These are phyloP conservation scores for Etheostoma spectabile DNA, from an alignment of 2,113 vertebrate genomes.

Conservation along the genomic window DNA sequence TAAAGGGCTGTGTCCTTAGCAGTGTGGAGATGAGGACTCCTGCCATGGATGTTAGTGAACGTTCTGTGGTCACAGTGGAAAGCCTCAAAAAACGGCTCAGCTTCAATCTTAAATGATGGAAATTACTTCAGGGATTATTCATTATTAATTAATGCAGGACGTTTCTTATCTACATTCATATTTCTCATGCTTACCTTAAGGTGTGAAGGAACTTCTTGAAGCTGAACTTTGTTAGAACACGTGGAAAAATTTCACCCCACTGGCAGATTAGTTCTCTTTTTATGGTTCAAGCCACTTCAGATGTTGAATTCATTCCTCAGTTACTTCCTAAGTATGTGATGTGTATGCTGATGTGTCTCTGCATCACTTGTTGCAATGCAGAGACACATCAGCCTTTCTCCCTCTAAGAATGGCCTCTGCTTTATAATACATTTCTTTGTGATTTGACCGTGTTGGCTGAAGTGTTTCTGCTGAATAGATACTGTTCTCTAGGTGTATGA, in stretches of 20 bases:
- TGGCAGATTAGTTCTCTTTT: constrained; percentile 16
- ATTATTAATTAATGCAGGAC: not conserved
- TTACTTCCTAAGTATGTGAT: constrained; percentile 20
- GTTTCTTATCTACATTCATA: not conserved
- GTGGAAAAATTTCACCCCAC: not conserved
- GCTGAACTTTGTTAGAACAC: not conserved
- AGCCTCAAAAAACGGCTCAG: constrained; percentile 35
- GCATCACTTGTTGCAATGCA: constrained; percentile 11
- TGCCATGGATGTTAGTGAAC: constrained; percentile 28
- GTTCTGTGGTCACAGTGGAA: constrained; percentile 55
- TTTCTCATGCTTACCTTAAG: not conserved
- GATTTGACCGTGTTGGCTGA: not conserved
- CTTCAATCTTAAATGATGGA: constrained; percentile 4
- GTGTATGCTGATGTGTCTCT: too few species aligned
- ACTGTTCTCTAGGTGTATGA: not conserved
- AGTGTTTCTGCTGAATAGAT: not conserved
- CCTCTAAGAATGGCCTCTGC: constrained; percentile 16
- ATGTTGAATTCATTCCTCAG: constrained; percentile 7
- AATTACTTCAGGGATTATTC: constrained; percentile 14
- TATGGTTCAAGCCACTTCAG: not conserved
- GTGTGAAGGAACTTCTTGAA: not conserved
- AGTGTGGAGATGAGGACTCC: constrained; percentile 17
- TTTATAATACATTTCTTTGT: constrained; percentile 3
- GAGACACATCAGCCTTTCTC: constrained; percentile 15
- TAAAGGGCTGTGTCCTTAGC: constrained; percentile 58